Evolutionary conservation across 2,113 vertebrate species (phyloP).

Genomic region (Phoxinus phoxinus): DNA sequence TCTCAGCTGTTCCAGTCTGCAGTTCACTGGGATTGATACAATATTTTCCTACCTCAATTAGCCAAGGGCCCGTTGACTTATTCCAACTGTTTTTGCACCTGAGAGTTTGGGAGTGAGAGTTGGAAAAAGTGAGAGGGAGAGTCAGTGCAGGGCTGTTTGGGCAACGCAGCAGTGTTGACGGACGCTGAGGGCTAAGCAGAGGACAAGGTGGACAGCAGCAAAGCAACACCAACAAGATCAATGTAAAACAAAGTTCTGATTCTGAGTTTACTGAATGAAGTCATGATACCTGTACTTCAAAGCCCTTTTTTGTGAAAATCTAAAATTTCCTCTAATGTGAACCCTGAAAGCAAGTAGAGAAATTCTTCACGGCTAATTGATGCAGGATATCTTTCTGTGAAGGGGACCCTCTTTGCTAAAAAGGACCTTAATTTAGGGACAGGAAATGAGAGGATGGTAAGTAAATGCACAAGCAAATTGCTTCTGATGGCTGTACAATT

Average conservation of each 20-base stretch:
- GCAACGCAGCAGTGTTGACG: slow-evolving; percentile 67
- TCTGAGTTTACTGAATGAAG: not conserved
- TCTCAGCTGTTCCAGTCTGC: slow-evolving; percentile 76
- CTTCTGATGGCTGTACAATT: slow-evolving; percentile 61
- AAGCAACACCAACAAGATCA: slow-evolving; percentile 36
- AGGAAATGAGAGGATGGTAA: slow-evolving; percentile 73
- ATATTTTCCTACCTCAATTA: slow-evolving; percentile 85
- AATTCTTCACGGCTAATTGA: not conserved
- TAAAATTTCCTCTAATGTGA: not conserved
- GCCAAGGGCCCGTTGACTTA: slow-evolving; percentile 77
- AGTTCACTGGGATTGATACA: slow-evolving; percentile 80
- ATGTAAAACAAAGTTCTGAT: not conserved
- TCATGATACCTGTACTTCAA: not conserved
- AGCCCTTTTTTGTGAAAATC: not conserved
- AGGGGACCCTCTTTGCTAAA: slow-evolving; percentile 31
- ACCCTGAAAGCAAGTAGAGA: not conserved
- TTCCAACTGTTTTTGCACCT: slow-evolving; percentile 84
- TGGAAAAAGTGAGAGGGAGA: slow-evolving; percentile 80
- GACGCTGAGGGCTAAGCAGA: slow-evolving; percentile 65
- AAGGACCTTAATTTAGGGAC: slow-evolving; percentile 66
- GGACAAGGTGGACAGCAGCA: slow-evolving; percentile 60
- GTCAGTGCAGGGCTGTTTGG: slow-evolving; percentile 62
- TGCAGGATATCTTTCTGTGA: slow-evolving; percentile 20
- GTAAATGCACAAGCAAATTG: slow-evolving; percentile 65
- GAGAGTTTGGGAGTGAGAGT: slow-evolving; percentile 70